Conservation (phyloP, 2,113 vertebrate species). For the Paracanthobrama guichenoti region DNA sequence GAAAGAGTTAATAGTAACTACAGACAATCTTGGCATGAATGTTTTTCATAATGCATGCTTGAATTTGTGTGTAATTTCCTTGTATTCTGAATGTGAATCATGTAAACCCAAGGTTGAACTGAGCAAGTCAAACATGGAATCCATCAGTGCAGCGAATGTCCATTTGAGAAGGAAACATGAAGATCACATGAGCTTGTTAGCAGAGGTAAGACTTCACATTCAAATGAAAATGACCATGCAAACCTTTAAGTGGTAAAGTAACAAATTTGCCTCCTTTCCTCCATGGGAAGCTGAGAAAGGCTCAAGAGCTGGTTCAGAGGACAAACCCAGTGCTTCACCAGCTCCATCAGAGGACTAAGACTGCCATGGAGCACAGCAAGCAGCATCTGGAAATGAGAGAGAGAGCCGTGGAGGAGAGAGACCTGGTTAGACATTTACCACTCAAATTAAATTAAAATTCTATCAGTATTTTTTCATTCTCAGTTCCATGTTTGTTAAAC, state of each 20-base stretch:
- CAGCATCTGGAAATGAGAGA: constrained; percentile 66
- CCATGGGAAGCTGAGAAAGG: constrained; percentile 70
- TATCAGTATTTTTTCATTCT: neutral
- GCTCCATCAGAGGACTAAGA: constrained; percentile 72
- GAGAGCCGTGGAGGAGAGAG: constrained; percentile 67
- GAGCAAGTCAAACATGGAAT: constrained; percentile 58
- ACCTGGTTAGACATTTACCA: constrained; percentile 63
- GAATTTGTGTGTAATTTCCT: neutral
- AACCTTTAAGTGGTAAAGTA: neutral
- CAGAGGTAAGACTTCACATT: constrained; percentile 68
- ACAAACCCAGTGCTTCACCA: constrained; percentile 65
- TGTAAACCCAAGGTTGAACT: constrained; percentile 66
- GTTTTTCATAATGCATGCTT: neutral
- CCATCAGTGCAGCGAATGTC: constrained; percentile 57
- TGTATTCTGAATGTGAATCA: neutral
- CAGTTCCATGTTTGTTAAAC: neutral
- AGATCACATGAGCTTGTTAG: constrained; percentile 73
- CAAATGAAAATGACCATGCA: neutral
- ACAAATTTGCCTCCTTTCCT: neutral
- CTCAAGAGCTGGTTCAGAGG: constrained; percentile 69
- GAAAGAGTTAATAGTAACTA: neutral
- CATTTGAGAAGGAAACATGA: constrained; percentile 66
- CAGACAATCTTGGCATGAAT: neutral
- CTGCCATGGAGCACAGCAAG: constrained; percentile 69
- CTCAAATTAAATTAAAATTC: neutral